phyloP scores from a whole-genome alignment of 2,888 invertebrate species.

The Coronaproctus castanopsis region DNA sequence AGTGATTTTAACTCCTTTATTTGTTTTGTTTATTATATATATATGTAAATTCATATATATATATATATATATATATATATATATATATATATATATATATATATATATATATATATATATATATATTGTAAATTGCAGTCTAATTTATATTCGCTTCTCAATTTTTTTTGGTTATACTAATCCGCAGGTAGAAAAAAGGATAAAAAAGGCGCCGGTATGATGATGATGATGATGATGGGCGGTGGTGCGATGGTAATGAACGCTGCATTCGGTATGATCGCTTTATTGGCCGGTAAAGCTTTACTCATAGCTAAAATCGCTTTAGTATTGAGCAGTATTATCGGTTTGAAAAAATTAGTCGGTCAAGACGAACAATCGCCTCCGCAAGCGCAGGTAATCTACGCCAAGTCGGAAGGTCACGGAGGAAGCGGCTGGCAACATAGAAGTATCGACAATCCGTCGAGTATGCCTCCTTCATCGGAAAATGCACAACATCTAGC shows the following conservation, averaged over 20 bases:
- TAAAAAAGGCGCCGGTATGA: constrained; percentile 26
- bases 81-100: no score
- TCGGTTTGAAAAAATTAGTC: constrained; percentile 62
- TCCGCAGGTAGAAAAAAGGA: constrained; percentile 38
- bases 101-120: no score
- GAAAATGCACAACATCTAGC: constrained; percentile 47
- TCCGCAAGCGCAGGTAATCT: constrained; percentile 44
- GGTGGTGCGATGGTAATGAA: constrained; percentile 30
- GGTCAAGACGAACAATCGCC: constrained; percentile 37
- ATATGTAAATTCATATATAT: no score
- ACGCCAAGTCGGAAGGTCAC: constrained; percentile 29
- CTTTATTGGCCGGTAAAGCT: constrained; percentile 68
- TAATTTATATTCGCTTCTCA: background rate
- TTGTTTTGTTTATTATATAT: no score
- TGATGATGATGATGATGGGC: constrained; percentile 36
- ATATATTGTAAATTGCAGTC: background rate
- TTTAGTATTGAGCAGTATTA: constrained; percentile 58
- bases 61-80: no score
- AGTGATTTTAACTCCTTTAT: no score
- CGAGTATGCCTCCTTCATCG: background rate
- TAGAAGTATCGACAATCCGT: constrained; percentile 29
- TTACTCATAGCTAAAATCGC: constrained; percentile 67
- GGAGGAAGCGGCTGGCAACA: constrained; percentile 39
- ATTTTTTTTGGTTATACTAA: constrained; percentile 21
- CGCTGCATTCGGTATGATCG: constrained; percentile 51